Conservation (phyloP, 2,113 vertebrate species). For the Dasypus novemcinctus region DNA sequence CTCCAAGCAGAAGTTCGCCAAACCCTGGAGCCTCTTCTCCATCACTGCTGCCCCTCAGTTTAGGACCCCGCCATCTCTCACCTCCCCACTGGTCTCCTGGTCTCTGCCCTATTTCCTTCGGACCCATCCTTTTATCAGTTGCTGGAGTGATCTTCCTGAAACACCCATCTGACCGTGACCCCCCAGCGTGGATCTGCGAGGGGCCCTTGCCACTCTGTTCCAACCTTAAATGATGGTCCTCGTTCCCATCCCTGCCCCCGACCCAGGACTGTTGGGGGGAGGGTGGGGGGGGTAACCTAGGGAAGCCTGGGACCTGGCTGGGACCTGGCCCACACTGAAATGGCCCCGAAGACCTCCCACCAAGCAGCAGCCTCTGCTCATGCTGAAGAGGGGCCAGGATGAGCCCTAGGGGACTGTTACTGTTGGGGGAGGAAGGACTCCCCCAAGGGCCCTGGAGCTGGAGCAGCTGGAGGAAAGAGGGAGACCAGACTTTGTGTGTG, state of each 20-base stretch:
- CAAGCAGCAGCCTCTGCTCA: not conserved
- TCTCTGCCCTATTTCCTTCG: not conserved
- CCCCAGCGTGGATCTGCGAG: not conserved
- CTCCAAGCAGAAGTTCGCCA: not conserved
- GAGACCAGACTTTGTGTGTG: not conserved
- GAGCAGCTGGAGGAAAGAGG: not conserved
- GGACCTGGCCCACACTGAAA: too few species aligned
- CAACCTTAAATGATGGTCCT: not conserved
- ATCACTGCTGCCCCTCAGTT: not conserved
- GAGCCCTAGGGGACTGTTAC: not conserved
- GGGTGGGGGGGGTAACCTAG: too few species aligned
- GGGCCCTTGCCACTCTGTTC: not conserved
- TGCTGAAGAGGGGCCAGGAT: not conserved
- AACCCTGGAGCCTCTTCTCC: not conserved
- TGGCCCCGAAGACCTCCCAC: not conserved
- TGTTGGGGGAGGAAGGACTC: not conserved
- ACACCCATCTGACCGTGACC: not conserved
- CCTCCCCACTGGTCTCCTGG: not conserved
- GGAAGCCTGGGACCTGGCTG: too few species aligned
- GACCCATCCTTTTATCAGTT: not conserved
- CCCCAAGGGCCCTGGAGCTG: not conserved
- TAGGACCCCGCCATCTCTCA: not conserved
- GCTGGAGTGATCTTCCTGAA: not conserved
- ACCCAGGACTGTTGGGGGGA: too few species aligned
- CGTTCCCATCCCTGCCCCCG: too few species aligned